Percentiles rank a stretch among this genome's conserved stretches.
phyloP scores from a whole-genome alignment of 2,797 vertebrate species.

The Pterois miles region DNA sequence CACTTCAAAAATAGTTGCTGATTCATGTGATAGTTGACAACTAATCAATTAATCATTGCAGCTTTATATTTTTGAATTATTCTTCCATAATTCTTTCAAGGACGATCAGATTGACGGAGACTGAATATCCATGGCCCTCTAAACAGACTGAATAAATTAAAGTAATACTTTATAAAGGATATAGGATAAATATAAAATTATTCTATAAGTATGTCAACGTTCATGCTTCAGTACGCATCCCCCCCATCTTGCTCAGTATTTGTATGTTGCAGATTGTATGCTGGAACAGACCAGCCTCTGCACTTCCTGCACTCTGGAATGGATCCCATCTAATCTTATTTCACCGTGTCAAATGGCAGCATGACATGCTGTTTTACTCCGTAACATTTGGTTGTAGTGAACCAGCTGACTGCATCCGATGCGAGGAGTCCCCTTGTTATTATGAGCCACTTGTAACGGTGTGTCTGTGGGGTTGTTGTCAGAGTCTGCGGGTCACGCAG shows the following conservation, averaged over 20 bases:
- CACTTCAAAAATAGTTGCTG: accelerated
- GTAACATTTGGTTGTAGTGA: conserved; percentile 83
- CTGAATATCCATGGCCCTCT: neutral
- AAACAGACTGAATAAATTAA: neutral
- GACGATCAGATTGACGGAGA: neutral
- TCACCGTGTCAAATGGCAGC: conserved; percentile 83
- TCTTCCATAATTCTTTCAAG: conserved; percentile 2
- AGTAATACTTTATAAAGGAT: too few species aligned
- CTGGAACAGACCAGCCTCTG: conserved; percentile 61
- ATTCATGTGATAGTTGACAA: too few species aligned
- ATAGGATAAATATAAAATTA: conserved; percentile 25
- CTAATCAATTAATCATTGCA: too few species aligned
- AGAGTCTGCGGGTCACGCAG: conserved; percentile 84
- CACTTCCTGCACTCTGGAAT: conserved; percentile 76
- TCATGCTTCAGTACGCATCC: conserved; percentile 61
- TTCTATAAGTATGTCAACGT: conserved; percentile 64
- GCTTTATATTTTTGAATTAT: neutral
- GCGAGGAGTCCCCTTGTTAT: conserved; percentile 78
- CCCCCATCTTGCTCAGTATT: conserved; percentile 42
- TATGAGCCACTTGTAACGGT: conserved; percentile 79
- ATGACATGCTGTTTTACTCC: conserved; percentile 85
- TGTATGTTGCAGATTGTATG: conserved; percentile 49
- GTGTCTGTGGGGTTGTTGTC: conserved; percentile 82
- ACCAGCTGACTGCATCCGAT: conserved; percentile 80
- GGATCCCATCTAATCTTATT: conserved; percentile 86